These are phyloP conservation scores for Pipa parva DNA, from an alignment of 2,113 vertebrate genomes.

Conservation along the genomic window DNA sequence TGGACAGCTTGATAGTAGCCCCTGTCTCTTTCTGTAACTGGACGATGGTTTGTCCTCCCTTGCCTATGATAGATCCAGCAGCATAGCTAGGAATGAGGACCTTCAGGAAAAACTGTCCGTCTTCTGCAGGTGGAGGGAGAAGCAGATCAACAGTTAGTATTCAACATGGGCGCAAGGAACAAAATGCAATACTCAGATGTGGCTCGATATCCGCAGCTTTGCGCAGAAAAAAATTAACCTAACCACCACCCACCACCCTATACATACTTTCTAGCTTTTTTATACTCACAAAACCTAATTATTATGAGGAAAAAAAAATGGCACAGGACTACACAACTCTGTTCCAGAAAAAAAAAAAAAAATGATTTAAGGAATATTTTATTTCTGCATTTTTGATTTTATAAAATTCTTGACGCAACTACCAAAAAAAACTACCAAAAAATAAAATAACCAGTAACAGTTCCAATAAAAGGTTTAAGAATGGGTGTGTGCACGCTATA, in stretches of 20 bases:
- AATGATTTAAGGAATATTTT: not conserved
- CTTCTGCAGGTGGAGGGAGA: conserved; percentile 68
- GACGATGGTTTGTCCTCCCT: conserved; percentile 86
- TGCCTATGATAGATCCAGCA: conserved; percentile 88
- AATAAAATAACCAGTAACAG: not conserved
- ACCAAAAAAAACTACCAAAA: not conserved
- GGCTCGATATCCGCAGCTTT: not conserved
- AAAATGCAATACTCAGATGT: not conserved
- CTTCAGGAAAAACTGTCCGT: conserved; percentile 87
- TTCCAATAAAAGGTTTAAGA: conserved; percentile 46
- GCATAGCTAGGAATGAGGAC: conserved; percentile 88
- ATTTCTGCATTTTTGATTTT: not conserved
- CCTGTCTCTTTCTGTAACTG: conserved; percentile 86
- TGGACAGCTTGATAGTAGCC: conserved; percentile 85
- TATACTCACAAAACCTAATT: conserved; percentile 33
- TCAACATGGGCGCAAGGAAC: not conserved
- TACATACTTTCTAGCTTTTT: not conserved
- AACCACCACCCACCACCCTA: too few species aligned
- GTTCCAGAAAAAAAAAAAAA: not conserved
- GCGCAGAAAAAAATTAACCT: not conserved
- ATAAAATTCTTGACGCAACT: too few species aligned
- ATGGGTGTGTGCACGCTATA: not conserved
- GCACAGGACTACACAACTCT: not conserved
- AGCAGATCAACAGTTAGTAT: conserved; percentile 37
- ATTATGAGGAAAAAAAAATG: too few species aligned